Percentiles rank a stretch among this genome's conserved stretches.
These are phyloP conservation scores for Fukomys damarensis DNA, from an alignment of 2,113 vertebrate genomes.

Conservation along the genomic window DNA sequence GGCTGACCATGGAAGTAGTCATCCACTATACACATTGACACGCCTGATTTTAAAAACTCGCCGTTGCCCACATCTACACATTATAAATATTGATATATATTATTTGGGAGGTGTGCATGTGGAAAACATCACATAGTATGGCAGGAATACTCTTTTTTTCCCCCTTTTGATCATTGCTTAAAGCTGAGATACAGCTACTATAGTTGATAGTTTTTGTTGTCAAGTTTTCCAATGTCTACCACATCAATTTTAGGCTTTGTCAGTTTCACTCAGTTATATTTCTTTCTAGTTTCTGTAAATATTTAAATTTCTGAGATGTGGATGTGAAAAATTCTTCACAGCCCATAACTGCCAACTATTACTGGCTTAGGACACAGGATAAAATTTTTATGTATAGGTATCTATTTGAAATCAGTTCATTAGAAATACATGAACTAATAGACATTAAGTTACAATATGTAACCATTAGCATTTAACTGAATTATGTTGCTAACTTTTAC, in stretches of 20 bases:
- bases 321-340: background rate
- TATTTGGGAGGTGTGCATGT: background rate
- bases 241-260: background rate
- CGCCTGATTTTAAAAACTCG: background rate
- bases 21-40: background rate
- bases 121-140: background rate
- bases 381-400: background rate
- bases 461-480: background rate
- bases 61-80: background rate
- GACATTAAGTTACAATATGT: background rate
- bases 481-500: background rate
- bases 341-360: background rate
- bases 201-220: background rate
- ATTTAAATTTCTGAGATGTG: constrained; percentile 20
- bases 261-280: background rate
- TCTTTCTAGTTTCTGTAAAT: constrained; percentile 22
- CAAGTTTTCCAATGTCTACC: background rate
- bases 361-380: background rate
- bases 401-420: constrained; percentile 42
- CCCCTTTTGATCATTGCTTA: background rate
- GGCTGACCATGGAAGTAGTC: background rate
- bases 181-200: background rate
- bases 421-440: constrained; percentile 14
- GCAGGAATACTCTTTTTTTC: background rate
- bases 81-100: background rate